Conservation (phyloP, 2,797 vertebrate genomes). For the Macropus fuliginosus region DNA sequence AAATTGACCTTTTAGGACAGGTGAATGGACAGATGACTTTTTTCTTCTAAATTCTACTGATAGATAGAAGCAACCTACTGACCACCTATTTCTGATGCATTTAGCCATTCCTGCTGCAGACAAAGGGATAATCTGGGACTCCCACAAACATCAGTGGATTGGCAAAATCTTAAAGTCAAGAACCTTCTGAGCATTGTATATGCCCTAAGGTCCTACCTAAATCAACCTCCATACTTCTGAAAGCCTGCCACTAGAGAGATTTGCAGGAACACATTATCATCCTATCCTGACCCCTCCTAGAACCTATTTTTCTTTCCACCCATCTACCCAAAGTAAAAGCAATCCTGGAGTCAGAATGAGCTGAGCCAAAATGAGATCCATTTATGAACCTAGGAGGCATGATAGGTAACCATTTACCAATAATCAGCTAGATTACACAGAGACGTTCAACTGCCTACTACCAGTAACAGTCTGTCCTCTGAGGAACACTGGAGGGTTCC, state of each 20-base stretch:
- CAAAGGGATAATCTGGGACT: neutral
- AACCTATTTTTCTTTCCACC: neutral
- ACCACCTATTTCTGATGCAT: neutral
- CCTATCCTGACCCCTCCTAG: neutral
- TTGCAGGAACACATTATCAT: neutral
- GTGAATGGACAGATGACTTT: neutral
- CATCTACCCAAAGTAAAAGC: neutral
- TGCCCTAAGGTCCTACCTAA: neutral
- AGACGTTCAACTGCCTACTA: neutral
- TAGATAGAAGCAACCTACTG: neutral
- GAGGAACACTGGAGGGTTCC: conserved; percentile 2
- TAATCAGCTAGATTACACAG: neutral
- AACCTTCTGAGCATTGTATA: neutral
- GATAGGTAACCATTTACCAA: neutral
- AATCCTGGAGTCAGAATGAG: neutral
- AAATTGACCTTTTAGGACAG: neutral
- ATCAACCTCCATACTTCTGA: neutral
- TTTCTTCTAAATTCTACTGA: neutral
- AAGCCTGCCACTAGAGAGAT: neutral
- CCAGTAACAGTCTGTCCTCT: conserved; percentile 9
- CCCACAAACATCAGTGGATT: neutral
- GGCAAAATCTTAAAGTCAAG: neutral
- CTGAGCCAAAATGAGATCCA: neutral
- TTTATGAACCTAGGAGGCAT: neutral
- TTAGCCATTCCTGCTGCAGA: neutral